Base-by-base conservation (phyloP, 2,113 vertebrate species). In the Sprattus sprattus region DNA sequence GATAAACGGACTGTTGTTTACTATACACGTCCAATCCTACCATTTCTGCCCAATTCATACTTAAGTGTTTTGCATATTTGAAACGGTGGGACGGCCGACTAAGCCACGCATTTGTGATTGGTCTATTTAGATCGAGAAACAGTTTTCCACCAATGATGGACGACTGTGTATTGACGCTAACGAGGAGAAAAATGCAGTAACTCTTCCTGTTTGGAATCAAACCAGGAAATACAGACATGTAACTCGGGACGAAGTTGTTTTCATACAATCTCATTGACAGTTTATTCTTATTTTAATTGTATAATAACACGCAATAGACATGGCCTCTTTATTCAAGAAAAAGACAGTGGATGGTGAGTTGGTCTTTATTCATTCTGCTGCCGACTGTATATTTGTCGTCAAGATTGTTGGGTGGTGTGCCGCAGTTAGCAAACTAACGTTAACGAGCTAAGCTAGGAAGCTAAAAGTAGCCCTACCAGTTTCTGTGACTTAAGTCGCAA, bases 251-350 rank as follows among this genome's bases (percentile, higher is more conserved):
- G 64, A 71, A 71, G 64, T 71, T 71, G 64, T 71, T 28, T 71
- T 28, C 10, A 28, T 71, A 9, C 15, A 32, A 32, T 13, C n/a
- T 25, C 4, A 25, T 71, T 20, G 57, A 22, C 64, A 32, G 25
- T 71, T 28, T 28, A 32, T 71, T 71, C 11, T 71, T 71, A 32
- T 28, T 71, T 71, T 25, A 1, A 8, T 71, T 32, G n/a, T 71
- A 71, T 13, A 71, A 71, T 71, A 25, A 71, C 64, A 45, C 47
- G 25, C 81, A 15, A 39, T 45, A 81, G 84, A 81, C 82, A 97
- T 96, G 96, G 95, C 95, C 47, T 96, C 95, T 81, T 93, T 97
- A 46, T 96, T 97, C 87, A 97, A 96, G 94, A 97, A 96, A 93
- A 97, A 96, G 89, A 97, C 96, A 0, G 96, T 96, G 85, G 96